These are phyloP conservation scores for Potamilus streckersoni DNA, from an alignment of 1,140 invertebrate species.

Conservation along the genomic window DNA sequence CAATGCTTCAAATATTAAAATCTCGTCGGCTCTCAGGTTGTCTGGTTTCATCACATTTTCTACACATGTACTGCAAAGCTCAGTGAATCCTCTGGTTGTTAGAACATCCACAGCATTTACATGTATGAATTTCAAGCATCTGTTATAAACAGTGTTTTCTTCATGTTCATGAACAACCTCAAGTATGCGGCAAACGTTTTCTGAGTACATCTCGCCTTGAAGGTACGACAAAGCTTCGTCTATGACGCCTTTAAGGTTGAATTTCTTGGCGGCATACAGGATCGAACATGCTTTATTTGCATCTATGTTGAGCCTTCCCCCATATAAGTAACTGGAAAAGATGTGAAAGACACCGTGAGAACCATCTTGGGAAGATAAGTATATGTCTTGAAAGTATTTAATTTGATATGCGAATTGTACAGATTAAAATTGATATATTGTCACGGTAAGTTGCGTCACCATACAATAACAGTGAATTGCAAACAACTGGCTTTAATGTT, in stretches of 20 bases:
- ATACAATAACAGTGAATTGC: too few species aligned
- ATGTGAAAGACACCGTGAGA: too few species aligned
- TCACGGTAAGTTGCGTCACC: too few species aligned
- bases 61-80: slow-evolving; percentile 21
- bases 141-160: slow-evolving; percentile 14
- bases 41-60: slow-evolving; percentile 15
- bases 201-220: slow-evolving; percentile 78
- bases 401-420: too few species aligned
- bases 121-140: slow-evolving; percentile 21
- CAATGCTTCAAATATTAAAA: slow-evolving; percentile 21
- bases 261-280: slow-evolving; percentile 85
- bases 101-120: slow-evolving; percentile 7
- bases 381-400: too few species aligned
- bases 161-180: slow-evolving; percentile 31
- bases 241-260: slow-evolving; percentile 81
- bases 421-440: too few species aligned
- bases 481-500: too few species aligned
- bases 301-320: slow-evolving; percentile 68
- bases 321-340: slow-evolving; percentile 35
- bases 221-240: slow-evolving; percentile 84
- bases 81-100: slow-evolving; percentile 17
- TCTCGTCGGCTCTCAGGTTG: slow-evolving; percentile 27
- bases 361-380: too few species aligned
- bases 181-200: slow-evolving; percentile 75
- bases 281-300: slow-evolving; percentile 85